These are phyloP conservation scores for Agriopis aurantiaria DNA, from an alignment of 2,888 invertebrate species.

Conservation along the genomic window DNA sequence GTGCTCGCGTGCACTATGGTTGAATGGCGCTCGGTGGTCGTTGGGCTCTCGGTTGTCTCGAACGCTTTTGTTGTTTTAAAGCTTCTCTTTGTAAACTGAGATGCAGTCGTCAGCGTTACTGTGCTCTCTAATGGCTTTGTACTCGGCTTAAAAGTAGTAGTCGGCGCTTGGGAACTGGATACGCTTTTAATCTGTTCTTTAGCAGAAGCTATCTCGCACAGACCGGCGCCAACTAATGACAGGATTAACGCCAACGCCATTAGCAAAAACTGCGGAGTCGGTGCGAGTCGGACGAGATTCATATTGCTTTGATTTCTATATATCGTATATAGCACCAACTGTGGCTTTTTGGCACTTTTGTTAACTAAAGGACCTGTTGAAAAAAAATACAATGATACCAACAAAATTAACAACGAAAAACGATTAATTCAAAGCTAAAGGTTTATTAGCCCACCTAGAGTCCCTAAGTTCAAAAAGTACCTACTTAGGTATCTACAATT, in stretches of 20 bases:
- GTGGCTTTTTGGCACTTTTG: conserved; percentile 27
- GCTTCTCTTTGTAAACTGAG: conserved; percentile 73
- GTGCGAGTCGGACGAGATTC: conserved; percentile 42
- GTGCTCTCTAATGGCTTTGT: conserved; percentile 68
- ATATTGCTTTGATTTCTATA: conserved; percentile 49
- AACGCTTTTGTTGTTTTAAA: conserved; percentile 74
- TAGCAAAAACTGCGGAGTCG: conserved; percentile 57
- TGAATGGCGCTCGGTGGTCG: conserved; percentile 67
- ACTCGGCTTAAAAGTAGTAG: conserved; percentile 59
- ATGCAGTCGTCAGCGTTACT: conserved; percentile 63
- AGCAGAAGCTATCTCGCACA: conserved; percentile 61
- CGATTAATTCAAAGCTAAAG: too few relatives aligned
- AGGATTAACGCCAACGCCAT: conserved; percentile 64
- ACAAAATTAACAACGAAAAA: not conserved
- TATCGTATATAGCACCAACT: conserved; percentile 31
- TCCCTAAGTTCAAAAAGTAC: not conserved
- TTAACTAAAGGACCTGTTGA: conserved; percentile 38
- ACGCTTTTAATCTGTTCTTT: conserved; percentile 63
- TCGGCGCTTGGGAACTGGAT: conserved; percentile 62
- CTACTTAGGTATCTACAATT: not conserved
- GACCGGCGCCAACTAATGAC: conserved; percentile 63
- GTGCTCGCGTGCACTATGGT: conserved; percentile 70
- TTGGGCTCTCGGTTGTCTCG: conserved; percentile 65
- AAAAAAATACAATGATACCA: conserved; percentile 1
- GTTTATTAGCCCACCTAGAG: not conserved